Evolutionary conservation across 2,797 vertebrate genomes (phyloP).

Genomic region (Menidia menidia): DNA sequence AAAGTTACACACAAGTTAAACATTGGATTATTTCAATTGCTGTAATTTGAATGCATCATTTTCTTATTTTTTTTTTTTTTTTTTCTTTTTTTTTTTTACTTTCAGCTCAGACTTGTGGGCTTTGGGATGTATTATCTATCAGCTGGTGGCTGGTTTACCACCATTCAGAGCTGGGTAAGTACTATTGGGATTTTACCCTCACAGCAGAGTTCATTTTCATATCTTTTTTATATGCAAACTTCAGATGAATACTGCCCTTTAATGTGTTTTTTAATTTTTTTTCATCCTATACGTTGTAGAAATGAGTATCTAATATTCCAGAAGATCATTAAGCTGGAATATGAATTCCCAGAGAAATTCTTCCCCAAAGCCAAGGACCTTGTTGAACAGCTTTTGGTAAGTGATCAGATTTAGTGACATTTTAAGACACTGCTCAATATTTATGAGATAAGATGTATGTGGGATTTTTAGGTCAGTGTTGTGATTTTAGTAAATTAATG

Average conservation of each 20-base stretch:
- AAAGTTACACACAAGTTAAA: too few species aligned
- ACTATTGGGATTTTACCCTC: background rate
- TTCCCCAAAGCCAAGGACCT: constrained; percentile 99
- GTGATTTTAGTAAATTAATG: background rate
- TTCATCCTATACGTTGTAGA: constrained; percentile 72
- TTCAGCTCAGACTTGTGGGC: constrained; percentile 98
- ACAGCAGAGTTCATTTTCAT: constrained; percentile 9
- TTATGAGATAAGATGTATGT: background rate
- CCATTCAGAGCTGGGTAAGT: constrained; percentile 98
- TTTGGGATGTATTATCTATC: constrained; percentile 98
- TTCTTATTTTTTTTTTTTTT: constrained; percentile 31
- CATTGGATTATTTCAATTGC: background rate
- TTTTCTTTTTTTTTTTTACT: constrained; percentile 39
- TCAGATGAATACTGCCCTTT: background rate
- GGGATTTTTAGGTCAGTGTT: background rate
- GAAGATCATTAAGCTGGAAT: constrained; percentile 99
- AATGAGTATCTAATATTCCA: constrained; percentile 99
- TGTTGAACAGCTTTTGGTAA: constrained; percentile 95
- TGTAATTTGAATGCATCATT: background rate
- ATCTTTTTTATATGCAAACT: background rate
- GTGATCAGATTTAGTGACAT: constrained; percentile 36
- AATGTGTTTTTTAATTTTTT: background rate
- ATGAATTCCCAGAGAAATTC: constrained; percentile 99
- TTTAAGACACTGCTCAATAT: background rate
- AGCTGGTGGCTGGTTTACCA: constrained; percentile 97